phyloP scores from a whole-genome alignment of 2,113 vertebrate species.

The Centropus bengalensis region DNA sequence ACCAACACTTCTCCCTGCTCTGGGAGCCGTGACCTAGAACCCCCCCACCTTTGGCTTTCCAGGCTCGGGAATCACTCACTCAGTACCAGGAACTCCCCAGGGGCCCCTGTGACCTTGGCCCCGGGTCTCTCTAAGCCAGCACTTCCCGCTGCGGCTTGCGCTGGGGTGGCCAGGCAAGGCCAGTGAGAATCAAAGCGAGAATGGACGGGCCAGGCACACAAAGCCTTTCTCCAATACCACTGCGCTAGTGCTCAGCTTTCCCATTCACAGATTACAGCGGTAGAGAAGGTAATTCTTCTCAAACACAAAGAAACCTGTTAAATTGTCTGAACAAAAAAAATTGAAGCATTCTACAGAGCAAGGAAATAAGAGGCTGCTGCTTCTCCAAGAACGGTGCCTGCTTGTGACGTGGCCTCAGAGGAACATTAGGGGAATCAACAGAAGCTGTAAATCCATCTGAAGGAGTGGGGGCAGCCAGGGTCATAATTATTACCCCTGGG shows the following conservation, averaged over 20 bases:
- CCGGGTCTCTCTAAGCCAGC: neutral
- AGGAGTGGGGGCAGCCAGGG: neutral
- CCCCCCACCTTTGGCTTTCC: neutral
- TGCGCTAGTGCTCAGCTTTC: conserved; percentile 33
- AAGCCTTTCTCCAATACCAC: neutral
- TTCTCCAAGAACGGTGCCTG: conserved; percentile 43
- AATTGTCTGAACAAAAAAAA: conserved; percentile 6
- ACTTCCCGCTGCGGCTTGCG: neutral
- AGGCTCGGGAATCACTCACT: conserved; percentile 23
- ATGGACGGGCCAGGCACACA: neutral
- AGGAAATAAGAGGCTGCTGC: neutral
- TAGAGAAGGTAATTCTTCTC: conserved; percentile 48
- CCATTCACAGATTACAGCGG: conserved; percentile 39
- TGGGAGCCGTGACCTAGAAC: conserved; percentile 24
- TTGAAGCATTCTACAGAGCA: neutral
- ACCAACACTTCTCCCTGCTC: neutral
- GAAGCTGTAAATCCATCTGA: conserved; percentile 19
- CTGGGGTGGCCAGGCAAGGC: neutral
- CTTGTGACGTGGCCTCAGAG: conserved; percentile 19
- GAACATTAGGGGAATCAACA: conserved; percentile 57
- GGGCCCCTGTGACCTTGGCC: neutral
- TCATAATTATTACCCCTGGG: conserved; percentile 41
- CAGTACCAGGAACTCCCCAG: neutral
- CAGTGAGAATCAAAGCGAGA: neutral
- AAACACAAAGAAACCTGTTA: conserved; percentile 41